phyloP scores from a whole-genome alignment of 1,140 invertebrate genomes.

The Oryctes rhinoceros region DNA sequence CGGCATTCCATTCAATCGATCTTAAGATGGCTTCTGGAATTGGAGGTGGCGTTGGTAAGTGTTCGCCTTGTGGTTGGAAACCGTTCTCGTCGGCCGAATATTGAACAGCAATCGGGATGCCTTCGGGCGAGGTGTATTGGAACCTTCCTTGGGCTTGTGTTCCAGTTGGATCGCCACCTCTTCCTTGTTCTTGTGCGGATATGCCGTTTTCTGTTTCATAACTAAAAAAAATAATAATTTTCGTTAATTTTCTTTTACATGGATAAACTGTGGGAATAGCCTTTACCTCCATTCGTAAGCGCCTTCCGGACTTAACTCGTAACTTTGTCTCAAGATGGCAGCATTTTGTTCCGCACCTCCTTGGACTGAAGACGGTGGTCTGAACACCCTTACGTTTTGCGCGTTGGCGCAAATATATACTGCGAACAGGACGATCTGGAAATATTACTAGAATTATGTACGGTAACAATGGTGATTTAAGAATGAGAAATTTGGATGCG shows the following conservation, averaged over 20 bases:
- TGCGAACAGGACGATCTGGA: conserved; percentile 2
- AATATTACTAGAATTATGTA: no score
- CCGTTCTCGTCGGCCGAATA: conserved; percentile 48
- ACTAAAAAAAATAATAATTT: conserved; percentile 51
- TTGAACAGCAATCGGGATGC: conserved; percentile 53
- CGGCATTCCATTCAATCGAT: conserved; percentile 49
- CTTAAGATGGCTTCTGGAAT: conserved; percentile 47
- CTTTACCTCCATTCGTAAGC: conserved; percentile 29
- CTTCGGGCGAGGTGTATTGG: conserved; percentile 79
- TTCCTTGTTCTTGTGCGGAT: conserved; percentile 61
- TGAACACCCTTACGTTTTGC: not conserved
- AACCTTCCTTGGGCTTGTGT: conserved; percentile 72
- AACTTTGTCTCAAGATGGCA: conserved; percentile 22
- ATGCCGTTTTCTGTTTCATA: conserved; percentile 68
- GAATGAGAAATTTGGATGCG: no score
- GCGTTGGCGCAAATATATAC: not conserved
- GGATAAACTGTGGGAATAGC: not conserved
- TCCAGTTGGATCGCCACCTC: conserved; percentile 60
- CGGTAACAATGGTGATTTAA: no score
- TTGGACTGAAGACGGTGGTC: not conserved
- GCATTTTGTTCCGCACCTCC: not conserved
- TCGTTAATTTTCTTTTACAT: not conserved
- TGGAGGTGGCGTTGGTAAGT: conserved; percentile 45
- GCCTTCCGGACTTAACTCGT: conserved; percentile 21
- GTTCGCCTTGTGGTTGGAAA: conserved; percentile 47